Conservation (phyloP, 2,888 invertebrate genomes). For the Leptinotarsa haldemani region DNA sequence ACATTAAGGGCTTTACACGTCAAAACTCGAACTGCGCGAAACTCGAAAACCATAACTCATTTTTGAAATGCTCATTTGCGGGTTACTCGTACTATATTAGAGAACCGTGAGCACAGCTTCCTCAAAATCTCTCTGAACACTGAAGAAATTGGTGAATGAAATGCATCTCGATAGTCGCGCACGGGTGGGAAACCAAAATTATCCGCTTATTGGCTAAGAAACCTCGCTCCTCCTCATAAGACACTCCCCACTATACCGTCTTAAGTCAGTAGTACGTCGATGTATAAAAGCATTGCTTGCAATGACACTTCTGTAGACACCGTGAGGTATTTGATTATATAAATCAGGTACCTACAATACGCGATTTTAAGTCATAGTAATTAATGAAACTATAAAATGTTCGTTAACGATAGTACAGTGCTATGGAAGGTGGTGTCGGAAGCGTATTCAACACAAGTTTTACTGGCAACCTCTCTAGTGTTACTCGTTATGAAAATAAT, state of each 20-base stretch:
- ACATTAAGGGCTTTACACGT: no score
- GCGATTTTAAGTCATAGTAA: conserved; percentile 27
- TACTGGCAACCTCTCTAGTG: conserved; percentile 48
- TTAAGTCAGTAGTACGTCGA: conserved; percentile 56
- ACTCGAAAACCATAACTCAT: conserved; percentile 36
- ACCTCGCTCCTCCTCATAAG: conserved; percentile 53
- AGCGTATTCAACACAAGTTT: conserved; percentile 51
- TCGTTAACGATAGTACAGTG: conserved; percentile 69
- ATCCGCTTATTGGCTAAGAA: conserved; percentile 49
- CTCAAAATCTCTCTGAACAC: conserved; percentile 41
- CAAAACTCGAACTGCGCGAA: not conserved
- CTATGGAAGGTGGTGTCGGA: conserved; percentile 64
- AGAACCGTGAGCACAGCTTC: conserved; percentile 39
- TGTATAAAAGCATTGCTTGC: conserved; percentile 57
- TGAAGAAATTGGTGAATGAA: conserved; percentile 57
- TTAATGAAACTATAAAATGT: conserved; percentile 55
- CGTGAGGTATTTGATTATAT: conserved; percentile 49
- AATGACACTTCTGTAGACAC: conserved; percentile 55
- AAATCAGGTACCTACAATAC: conserved; percentile 26
- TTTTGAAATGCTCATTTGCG: conserved; percentile 36
- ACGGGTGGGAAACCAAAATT: conserved; percentile 50
- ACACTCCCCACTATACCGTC: conserved; percentile 50
- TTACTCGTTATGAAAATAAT: conserved; percentile 63
- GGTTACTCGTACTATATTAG: conserved; percentile 30
- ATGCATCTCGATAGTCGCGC: conserved; percentile 50